Conservation (phyloP, 2,797 vertebrate genomes). For the Corythornis leucogaster region DNA sequence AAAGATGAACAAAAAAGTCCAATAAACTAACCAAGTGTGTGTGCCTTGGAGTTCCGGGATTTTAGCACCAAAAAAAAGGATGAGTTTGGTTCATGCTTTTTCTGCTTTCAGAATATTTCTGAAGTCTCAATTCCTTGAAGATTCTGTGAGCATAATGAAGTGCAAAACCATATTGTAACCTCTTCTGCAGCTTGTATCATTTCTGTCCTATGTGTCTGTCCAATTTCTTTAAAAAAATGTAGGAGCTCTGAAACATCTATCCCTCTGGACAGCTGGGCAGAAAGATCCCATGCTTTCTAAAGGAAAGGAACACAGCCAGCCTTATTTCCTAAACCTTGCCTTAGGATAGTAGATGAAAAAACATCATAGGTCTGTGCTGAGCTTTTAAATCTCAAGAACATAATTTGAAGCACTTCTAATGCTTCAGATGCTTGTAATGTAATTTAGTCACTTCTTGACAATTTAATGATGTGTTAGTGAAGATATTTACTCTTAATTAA, state of each 20-base stretch:
- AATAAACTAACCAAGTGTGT: fast-evolving
- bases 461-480: background rate
- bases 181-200: fast-evolving
- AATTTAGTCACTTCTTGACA: background rate
- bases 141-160: background rate
- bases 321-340: background rate
- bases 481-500: background rate
- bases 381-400: background rate
- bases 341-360: background rate
- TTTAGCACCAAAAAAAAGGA: background rate
- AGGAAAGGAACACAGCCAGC: background rate
- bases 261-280: background rate
- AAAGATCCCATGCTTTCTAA: background rate
- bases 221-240: background rate
- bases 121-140: background rate
- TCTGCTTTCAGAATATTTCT: background rate
- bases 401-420: background rate
- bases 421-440: background rate
- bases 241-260: background rate
- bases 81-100: background rate
- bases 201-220: background rate
- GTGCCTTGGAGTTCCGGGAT: background rate
- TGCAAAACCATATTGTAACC: background rate
- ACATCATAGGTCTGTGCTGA: background rate
- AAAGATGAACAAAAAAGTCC: background rate